These are phyloP conservation scores for Palaemon carinicauda DNA, from an alignment of 1,140 invertebrate genomes.

Conservation along the genomic window DNA sequence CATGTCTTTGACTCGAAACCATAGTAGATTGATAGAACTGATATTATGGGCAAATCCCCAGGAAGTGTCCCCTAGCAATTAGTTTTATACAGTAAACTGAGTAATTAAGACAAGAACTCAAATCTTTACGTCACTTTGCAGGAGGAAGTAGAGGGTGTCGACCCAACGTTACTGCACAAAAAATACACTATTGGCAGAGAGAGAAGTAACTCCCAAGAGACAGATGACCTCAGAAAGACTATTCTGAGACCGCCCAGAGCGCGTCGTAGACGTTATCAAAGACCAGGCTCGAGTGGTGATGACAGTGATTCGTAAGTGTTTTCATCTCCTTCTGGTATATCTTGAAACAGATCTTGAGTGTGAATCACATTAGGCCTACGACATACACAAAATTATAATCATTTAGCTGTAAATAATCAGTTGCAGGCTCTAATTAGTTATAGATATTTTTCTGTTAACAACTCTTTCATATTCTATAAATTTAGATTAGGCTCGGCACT, in stretches of 20 bases:
- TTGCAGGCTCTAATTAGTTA: background rate
- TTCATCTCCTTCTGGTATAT: background rate
- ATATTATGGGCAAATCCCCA: no score
- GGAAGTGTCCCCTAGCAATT: no score
- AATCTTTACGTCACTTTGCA: constrained; percentile 62
- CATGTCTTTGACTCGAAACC: no score
- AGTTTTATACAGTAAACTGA: no score
- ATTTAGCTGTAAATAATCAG: no score
- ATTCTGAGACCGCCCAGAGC: constrained; percentile 67
- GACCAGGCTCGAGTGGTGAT: constrained; percentile 43
- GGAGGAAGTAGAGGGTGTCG: constrained; percentile 77
- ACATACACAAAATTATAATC: no score
- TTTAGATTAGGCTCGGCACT: no score
- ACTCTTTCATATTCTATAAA: background rate
- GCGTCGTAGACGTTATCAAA: constrained; percentile 30
- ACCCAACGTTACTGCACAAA: constrained; percentile 64
- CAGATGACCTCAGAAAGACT: constrained; percentile 67
- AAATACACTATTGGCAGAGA: constrained; percentile 59
- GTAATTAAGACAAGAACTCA: no score
- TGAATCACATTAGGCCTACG: no score
- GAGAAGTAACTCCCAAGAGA: constrained; percentile 65
- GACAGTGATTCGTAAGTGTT: constrained; percentile 54
- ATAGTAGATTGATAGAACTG: no score
- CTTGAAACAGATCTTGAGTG: no score
- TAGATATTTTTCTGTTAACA: background rate